These are phyloP conservation scores for Rousettus madagascariensis DNA, from an alignment of 2,797 vertebrate genomes.

Conservation along the genomic window DNA sequence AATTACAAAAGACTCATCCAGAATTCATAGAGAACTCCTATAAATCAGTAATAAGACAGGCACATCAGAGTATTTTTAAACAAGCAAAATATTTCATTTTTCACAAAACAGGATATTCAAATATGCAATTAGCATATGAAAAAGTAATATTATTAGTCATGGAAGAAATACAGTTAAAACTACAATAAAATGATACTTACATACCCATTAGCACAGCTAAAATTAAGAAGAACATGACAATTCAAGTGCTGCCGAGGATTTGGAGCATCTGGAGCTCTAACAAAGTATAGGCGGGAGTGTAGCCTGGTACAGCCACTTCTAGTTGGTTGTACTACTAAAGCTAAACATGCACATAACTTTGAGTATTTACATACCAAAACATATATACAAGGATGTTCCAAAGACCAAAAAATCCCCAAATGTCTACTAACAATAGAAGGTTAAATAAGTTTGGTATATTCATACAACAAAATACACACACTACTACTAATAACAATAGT, in stretches of 20 bases:
- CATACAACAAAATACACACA: not conserved
- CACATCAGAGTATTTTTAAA: not conserved
- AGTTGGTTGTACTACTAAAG: not conserved
- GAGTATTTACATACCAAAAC: not conserved
- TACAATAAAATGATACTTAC: not conserved
- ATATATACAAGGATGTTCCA: not conserved
- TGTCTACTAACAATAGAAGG: not conserved
- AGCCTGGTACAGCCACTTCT: not conserved
- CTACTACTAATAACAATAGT: not conserved
- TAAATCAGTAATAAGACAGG: not conserved
- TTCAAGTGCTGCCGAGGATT: not conserved
- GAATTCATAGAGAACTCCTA: not conserved
- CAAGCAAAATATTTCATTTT: not conserved
- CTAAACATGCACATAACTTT: not conserved
- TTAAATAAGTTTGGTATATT: not conserved
- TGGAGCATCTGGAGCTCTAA: not conserved
- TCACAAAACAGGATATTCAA: not conserved
- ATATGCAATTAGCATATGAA: not conserved
- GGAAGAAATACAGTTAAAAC: not conserved
- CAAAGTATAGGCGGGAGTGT: not conserved
- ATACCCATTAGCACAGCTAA: not conserved
- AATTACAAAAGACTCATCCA: not conserved
- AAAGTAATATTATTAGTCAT: not conserved
- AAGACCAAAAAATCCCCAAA: not conserved
- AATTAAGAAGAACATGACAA: not conserved